Evolutionary conservation across 2,113 vertebrate species (phyloP).

Genomic region (Dasyprocta punctata): DNA sequence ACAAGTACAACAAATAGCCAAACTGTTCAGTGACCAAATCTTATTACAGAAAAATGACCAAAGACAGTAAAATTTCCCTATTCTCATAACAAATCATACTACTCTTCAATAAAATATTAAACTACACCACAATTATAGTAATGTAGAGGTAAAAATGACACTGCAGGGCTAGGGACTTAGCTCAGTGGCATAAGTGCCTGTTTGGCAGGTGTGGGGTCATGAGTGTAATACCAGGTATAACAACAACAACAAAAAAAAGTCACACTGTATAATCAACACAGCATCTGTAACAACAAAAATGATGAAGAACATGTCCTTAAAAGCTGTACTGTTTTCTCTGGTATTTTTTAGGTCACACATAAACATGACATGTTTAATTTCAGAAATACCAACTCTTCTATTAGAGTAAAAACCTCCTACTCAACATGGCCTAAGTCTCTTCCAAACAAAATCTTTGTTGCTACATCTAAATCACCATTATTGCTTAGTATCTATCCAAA

Average conservation of each 20-base stretch:
- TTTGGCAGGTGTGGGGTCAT: no score
- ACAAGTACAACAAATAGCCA: not conserved
- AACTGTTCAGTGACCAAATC: not conserved
- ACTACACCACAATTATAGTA: not conserved
- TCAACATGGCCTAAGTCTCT: not conserved
- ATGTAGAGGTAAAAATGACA: not conserved
- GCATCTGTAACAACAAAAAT: not conserved
- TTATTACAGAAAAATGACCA: not conserved
- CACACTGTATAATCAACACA: not conserved
- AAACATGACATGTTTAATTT: conserved; percentile 6
- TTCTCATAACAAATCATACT: not conserved
- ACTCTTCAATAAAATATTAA: not conserved
- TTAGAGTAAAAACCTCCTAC: not conserved
- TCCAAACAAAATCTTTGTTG: not conserved
- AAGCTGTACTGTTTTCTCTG: not conserved
- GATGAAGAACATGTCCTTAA: not conserved
- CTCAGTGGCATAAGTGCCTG: no score
- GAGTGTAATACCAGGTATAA: no score
- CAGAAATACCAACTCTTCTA: not conserved
- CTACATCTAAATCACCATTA: not conserved
- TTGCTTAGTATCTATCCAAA: not conserved
- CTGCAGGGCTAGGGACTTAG: not conserved
- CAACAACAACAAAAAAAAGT: not conserved
- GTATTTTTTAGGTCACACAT: not conserved
- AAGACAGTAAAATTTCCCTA: not conserved